Base-by-base conservation (phyloP, 2,113 vertebrate species). In the Psammodynastes pulverulentus region DNA sequence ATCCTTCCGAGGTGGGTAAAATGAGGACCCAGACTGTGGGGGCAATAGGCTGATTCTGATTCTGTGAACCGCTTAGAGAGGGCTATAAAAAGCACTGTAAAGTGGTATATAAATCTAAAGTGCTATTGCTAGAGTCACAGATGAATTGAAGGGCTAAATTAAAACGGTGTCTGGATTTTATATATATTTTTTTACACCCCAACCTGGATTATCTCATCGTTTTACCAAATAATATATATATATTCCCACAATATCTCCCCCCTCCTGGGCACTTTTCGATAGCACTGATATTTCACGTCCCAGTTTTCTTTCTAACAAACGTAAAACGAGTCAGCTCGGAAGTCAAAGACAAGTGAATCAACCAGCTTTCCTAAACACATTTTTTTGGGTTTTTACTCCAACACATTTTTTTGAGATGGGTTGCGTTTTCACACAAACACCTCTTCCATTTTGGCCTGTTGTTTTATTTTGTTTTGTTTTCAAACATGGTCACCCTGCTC, bases 261-360 rank as follows among this genome's bases (percentile, higher is more conserved):
- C 58, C 8, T 1, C 48, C 52, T 5, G 26, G 12, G 58, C 58
- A 34, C 5, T 67, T 67, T 34, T 67, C 29, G 5, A 15, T 15
- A 15, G 62, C 1, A 5, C 29, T 1, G 4, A 5, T 9, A 8
- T 2, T 24, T 12, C 3, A 6, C 21, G 1, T 34, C 17, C 5
- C 34, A 1, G 6, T 10, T 12, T 12, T 7, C n/a, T 51, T 90
- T n/a, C 72, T 17, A 2, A 9, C 45, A 67, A 84, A 49, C n/a
- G 1, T 21, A 24, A 26, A 52, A 13, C 15, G 4, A 0, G 9
- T 1, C 4, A 2, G 46, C 39, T 56, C 24, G 1, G 45, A 0
- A 26, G 7, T 1, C 17, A 10, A 1, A 5, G 21, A 3, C n/a
- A n/a, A n/a, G n/a, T 46, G 17, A 23, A 9, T 9, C 0, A 26